These are phyloP conservation scores for Melierax canorus DNA, from an alignment of 2,113 vertebrate genomes.

Conservation along the genomic window DNA sequence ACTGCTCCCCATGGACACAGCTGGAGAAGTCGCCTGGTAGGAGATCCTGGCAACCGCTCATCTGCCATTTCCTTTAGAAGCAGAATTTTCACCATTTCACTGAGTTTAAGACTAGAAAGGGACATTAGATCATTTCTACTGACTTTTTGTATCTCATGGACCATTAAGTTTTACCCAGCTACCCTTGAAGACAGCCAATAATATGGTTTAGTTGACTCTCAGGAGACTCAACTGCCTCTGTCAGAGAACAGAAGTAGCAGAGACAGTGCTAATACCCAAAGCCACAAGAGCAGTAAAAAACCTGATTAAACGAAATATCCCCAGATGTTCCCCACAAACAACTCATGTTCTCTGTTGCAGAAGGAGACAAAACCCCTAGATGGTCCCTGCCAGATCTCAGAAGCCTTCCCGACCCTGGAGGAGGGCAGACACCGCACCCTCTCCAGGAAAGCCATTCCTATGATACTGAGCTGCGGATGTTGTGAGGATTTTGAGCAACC, in stretches of 20 bases:
- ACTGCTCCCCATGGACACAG: background rate
- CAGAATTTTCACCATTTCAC: constrained; percentile 41
- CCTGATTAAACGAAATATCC: background rate
- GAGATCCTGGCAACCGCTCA: constrained; percentile 14
- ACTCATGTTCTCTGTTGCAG: background rate
- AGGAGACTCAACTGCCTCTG: background rate
- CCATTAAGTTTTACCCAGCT: constrained; percentile 45
- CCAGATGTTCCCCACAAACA: constrained; percentile 17
- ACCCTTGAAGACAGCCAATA: constrained; percentile 39
- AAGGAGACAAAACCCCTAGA: background rate
- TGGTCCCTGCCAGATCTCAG: background rate
- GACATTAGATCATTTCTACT: constrained; percentile 52
- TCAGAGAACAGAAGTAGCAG: background rate
- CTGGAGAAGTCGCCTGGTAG: background rate
- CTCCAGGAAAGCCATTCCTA: background rate
- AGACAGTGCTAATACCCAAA: background rate
- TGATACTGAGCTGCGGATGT: background rate
- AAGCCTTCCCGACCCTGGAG: background rate
- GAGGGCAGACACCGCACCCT: background rate
- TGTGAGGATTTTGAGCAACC: background rate
- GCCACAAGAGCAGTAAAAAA: background rate
- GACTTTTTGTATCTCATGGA: constrained; percentile 47
- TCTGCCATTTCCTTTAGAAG: constrained; percentile 14
- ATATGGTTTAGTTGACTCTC: constrained; percentile 6
- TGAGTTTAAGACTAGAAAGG: constrained; percentile 44